Evolutionary conservation across 2,888 invertebrate genomes (phyloP).

Genomic region (Drosophila ustulata): DNA sequence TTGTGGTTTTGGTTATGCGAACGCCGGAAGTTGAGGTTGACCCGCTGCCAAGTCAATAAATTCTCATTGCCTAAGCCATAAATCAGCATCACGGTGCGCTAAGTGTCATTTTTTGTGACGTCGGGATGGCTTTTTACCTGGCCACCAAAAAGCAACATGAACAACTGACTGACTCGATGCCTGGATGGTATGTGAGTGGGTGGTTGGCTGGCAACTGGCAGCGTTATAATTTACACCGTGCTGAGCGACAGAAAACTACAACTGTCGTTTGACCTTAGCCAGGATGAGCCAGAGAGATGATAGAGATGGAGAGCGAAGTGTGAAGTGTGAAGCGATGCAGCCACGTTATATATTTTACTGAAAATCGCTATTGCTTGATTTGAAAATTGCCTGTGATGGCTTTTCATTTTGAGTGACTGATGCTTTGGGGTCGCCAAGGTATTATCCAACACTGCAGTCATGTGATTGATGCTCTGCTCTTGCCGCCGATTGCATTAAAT

Average conservation of each 20-base stretch:
- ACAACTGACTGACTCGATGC: conserved; percentile 27
- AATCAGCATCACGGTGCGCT: conserved; percentile 80
- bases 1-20: conserved; percentile 6
- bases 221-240: conserved; percentile 79
- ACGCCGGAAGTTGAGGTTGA: conserved; percentile 60
- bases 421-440: conserved; percentile 31
- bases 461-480: conserved; percentile 50
- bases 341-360: conserved; percentile 73
- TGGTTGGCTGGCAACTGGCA: conserved; percentile 50
- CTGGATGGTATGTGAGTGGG: conserved; percentile 4
- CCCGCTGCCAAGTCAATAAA: conserved; percentile 78
- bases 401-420: conserved; percentile 69
- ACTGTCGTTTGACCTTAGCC: conserved; percentile 76
- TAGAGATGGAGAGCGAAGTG: background rate
- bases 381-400: conserved; percentile 75
- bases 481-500: conserved; percentile 41
- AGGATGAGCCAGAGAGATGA: conserved; percentile 5
- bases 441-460: conserved; percentile 37
- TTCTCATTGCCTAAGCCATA: conserved; percentile 81
- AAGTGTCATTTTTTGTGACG: conserved; percentile 80
- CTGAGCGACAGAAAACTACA: conserved; percentile 66
- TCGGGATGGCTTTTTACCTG: conserved; percentile 74
- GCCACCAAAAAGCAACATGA: conserved; percentile 51
- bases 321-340: conserved; percentile 38
- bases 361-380: conserved; percentile 75